Evolutionary conservation across 2,113 vertebrate species (phyloP).

Genomic region (Microcebus griseorufus): DNA sequence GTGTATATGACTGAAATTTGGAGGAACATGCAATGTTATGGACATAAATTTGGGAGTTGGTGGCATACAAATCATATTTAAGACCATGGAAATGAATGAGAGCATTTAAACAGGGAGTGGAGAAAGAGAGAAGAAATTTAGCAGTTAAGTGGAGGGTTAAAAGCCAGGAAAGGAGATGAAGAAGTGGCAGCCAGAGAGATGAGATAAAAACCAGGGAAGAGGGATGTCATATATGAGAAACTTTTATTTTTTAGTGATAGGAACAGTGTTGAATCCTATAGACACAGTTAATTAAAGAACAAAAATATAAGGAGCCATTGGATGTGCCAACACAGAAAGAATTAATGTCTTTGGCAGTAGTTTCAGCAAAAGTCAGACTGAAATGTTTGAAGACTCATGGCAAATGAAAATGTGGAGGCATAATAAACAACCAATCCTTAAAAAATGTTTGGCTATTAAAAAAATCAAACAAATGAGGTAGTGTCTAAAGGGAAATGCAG

Average conservation of each 20-base stretch:
- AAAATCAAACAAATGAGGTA: background rate
- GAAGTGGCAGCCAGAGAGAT: background rate
- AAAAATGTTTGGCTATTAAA: background rate
- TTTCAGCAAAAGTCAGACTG: background rate
- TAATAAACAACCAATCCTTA: background rate
- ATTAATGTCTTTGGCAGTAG: background rate
- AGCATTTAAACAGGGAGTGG: background rate
- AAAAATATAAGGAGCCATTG: background rate
- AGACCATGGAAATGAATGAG: background rate
- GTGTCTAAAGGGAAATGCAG: background rate
- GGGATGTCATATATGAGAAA: background rate
- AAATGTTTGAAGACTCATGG: background rate
- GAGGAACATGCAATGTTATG: background rate
- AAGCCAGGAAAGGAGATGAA: background rate
- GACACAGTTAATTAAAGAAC: background rate
- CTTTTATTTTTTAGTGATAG: background rate
- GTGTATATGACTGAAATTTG: background rate
- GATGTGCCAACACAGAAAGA: background rate
- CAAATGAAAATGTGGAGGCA: background rate
- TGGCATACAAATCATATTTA: background rate
- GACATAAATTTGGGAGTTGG: background rate
- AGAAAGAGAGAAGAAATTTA: slow-evolving; percentile 2
- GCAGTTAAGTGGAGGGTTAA: background rate
- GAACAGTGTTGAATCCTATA: background rate
- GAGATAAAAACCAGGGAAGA: background rate